phyloP scores from a whole-genome alignment of 2,797 vertebrate genomes.

The Chiropotes sagulatus region DNA sequence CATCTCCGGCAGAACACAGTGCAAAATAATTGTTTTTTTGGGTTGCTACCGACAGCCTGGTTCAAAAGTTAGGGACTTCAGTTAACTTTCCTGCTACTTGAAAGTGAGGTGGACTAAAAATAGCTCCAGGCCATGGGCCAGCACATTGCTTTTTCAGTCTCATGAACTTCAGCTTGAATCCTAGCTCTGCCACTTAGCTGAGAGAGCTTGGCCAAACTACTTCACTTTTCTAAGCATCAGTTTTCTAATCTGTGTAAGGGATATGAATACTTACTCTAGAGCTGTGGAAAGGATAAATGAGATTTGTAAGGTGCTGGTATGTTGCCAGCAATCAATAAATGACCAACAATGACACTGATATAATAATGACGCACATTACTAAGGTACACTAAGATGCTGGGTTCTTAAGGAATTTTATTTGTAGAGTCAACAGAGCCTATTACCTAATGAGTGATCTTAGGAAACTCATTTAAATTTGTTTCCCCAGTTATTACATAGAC shows the following conservation, averaged over 20 bases:
- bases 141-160: background rate
- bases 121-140: background rate
- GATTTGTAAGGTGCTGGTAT: background rate
- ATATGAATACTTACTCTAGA: background rate
- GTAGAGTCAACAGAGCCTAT: background rate
- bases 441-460: constrained; percentile 6
- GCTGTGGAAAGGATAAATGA: background rate
- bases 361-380: background rate
- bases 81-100: constrained; percentile 32
- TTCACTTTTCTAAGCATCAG: background rate
- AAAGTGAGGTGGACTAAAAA: background rate
- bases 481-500: background rate
- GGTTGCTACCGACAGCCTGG: background rate
- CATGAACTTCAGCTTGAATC: background rate
- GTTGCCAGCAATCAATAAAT: background rate
- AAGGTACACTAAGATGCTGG: background rate
- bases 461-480: background rate
- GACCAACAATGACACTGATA: background rate
- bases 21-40: constrained; percentile 62
- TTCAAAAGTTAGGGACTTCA: constrained; percentile 32
- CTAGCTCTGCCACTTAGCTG: background rate
- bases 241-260: background rate
- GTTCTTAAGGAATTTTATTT: background rate
- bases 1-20: constrained; percentile 52
- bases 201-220: background rate